Evolutionary conservation across 2,797 vertebrate genomes (phyloP), one percentile per base, ranked within the genome.

Genomic region (Poecilia gillii): DNA sequence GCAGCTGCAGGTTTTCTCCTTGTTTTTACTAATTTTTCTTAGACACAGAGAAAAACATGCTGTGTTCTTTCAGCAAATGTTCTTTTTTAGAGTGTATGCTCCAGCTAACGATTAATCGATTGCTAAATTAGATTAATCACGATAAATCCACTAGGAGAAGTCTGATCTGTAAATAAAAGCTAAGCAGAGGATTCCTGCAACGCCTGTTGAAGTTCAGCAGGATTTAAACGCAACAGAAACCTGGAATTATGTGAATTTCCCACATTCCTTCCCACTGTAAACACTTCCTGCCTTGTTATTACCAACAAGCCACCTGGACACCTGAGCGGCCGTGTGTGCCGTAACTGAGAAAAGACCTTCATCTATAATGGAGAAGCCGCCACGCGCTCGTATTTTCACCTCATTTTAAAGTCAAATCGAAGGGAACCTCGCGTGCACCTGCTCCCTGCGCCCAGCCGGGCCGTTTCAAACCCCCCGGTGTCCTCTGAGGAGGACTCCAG

Each of bases 261-360:
- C 55, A 83, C 91, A 94, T 93, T 92, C 91, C 85, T 89, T 68
- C 57, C 85, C 36, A 73, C 55, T 57, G 57, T 76, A 87, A 84
- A 87, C 89, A 87, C 85, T 85, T 85, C 88, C 84, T 86, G 39
- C 85, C 85, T 82, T 94, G 89, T 94, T 85, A 93, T 94, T 94
- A 91, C 84, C 88, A 85, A 92, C 81, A 88, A 88, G 89, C 81
- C 90, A 92, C 89, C 92, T 92, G 90, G 85, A 91, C 86, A 91
- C 91, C 91, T 86, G 81, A 75, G 78, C 47, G 53, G 78, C 66
- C 68, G 76, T 75, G 62, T 25, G 51, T 4, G 49, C 72, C 45
- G 47, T 76, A 98, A 89, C 83, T 59, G 87, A 86, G 64, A 84
- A 88, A 87, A 81, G 80, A 83, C 88, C 90, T 91, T 94, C 91